Conservation (phyloP, 1,140 invertebrate species). For the Telenomus remus region DNA sequence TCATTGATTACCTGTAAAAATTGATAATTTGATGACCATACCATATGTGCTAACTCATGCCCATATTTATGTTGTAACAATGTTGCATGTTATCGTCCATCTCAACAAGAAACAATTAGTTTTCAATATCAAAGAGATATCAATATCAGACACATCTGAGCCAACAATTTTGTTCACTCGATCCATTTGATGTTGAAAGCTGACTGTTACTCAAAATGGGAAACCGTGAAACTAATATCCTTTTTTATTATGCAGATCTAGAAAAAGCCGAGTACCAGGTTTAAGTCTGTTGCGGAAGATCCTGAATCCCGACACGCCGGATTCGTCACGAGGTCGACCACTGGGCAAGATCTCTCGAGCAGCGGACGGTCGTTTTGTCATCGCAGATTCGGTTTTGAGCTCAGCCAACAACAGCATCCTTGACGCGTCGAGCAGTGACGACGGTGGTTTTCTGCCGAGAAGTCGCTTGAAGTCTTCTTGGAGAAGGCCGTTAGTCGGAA, state of each 20-base stretch:
- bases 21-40: conserved; percentile 29
- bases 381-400: conserved; percentile 79
- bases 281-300: conserved; percentile 81
- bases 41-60: conserved; percentile 56
- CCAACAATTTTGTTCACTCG: too few relatives aligned
- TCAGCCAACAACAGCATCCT: conserved; percentile 80
- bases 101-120: conserved; percentile 4
- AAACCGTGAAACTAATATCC: background rate
- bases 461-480: conserved; percentile 79
- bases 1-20: conserved; percentile 22
- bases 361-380: conserved; percentile 83
- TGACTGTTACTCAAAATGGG: background rate
- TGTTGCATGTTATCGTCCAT: conserved; percentile 69
- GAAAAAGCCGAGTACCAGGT: conserved; percentile 95
- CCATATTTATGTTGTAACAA: conserved; percentile 58
- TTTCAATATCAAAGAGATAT: too few relatives aligned
- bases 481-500: conserved; percentile 80
- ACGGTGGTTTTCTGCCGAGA: conserved; percentile 85
- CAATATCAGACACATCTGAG: too few relatives aligned
- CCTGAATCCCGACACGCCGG: conserved; percentile 76
- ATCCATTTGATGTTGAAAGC: too few relatives aligned
- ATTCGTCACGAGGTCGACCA: conserved; percentile 76
- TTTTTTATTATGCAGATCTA: conserved; percentile 80
- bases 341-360: conserved; percentile 82
- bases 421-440: conserved; percentile 85